A percentile compares a stretch with the other conserved stretches of the same genome.
Evolutionary conservation across 2,888 invertebrate genomes (phyloP).

Genomic region (Margaritifera margaritifera): DNA sequence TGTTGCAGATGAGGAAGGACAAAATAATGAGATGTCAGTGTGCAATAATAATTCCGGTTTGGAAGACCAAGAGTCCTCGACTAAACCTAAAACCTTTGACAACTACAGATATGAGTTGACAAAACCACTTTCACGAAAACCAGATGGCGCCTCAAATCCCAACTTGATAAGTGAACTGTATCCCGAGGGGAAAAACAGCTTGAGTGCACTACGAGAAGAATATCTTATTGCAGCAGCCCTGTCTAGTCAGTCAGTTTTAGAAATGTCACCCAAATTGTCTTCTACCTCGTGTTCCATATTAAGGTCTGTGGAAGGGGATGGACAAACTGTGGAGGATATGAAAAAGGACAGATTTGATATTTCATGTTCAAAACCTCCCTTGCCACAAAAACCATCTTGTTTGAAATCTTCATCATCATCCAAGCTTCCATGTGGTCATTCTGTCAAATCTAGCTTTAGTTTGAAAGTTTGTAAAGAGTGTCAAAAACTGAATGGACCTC

Average conservation of each 20-base stretch:
- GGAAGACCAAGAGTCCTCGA: constrained; percentile 14
- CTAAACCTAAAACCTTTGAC: constrained; percentile 1
- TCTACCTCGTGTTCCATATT: constrained; percentile 24
- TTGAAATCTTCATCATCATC: constrained; percentile 42
- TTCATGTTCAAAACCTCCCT: constrained; percentile 51
- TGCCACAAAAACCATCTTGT: constrained; percentile 51
- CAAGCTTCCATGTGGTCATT: too few species aligned
- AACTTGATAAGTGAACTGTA: constrained; percentile 77
- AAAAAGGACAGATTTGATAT: constrained; percentile 29
- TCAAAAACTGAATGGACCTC: constrained; percentile 28
- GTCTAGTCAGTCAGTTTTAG: constrained; percentile 42
- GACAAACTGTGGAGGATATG: constrained; percentile 31
- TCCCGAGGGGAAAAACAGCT: constrained; percentile 29
- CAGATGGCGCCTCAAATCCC: constrained; percentile 94
- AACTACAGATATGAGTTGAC: constrained; percentile 28
- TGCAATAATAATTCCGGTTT: constrained; percentile 25
- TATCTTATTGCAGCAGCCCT: constrained; percentile 35
- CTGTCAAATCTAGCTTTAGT: constrained; percentile 27
- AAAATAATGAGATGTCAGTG: constrained; percentile 18
- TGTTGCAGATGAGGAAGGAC: constrained; percentile 25
- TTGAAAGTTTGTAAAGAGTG: constrained; percentile 42
- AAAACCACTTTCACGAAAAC: constrained; percentile 72
- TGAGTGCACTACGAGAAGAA: constrained; percentile 34
- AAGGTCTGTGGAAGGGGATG: constrained; percentile 33
- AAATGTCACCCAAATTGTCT: constrained; percentile 15